A percentile compares a stretch with the other conserved stretches of the same genome.
phyloP scores from a whole-genome alignment of 2,797 vertebrate genomes.

The Orestias chungarensis region DNA sequence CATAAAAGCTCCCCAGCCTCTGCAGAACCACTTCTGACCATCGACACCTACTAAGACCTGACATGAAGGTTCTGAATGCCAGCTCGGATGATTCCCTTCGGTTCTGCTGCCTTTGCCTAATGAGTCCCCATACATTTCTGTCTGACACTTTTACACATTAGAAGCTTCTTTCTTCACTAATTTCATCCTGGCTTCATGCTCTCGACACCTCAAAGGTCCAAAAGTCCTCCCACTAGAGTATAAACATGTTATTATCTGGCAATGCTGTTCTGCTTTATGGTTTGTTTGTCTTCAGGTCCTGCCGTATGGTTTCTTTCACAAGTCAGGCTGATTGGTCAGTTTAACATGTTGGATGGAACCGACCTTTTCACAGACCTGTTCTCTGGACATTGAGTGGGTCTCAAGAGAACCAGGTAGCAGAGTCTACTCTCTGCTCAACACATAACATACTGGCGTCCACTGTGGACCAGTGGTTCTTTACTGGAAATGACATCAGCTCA shows the following conservation, averaged over 20 bases:
- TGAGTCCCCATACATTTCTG: conserved; percentile 45
- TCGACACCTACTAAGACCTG: conserved; percentile 66
- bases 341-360: conserved; percentile 45
- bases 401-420: conserved; percentile 30
- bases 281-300: conserved; percentile 53
- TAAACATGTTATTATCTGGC: conserved; percentile 51
- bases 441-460: conserved; percentile 45
- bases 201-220: conserved; percentile 35
- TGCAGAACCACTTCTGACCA: conserved; percentile 49
- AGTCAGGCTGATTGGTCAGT: conserved; percentile 54
- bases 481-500: conserved; percentile 69
- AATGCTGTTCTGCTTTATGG: conserved; percentile 39
- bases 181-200: conserved; percentile 26
- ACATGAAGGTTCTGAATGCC: conserved; percentile 42
- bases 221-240: conserved; percentile 39
- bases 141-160: conserved; percentile 24
- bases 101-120: conserved; percentile 37
- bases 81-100: conserved; percentile 27
- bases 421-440: conserved; percentile 50
- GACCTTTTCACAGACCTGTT: conserved; percentile 46
- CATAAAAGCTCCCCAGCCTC: conserved; percentile 43
- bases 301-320: conserved; percentile 57
- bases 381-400: conserved; percentile 35
- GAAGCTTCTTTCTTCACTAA: conserved; percentile 4
- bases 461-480: conserved; percentile 49